Evolutionary conservation across 2,113 vertebrate species (phyloP).

Genomic region (Sakesphorus luctuosus): DNA sequence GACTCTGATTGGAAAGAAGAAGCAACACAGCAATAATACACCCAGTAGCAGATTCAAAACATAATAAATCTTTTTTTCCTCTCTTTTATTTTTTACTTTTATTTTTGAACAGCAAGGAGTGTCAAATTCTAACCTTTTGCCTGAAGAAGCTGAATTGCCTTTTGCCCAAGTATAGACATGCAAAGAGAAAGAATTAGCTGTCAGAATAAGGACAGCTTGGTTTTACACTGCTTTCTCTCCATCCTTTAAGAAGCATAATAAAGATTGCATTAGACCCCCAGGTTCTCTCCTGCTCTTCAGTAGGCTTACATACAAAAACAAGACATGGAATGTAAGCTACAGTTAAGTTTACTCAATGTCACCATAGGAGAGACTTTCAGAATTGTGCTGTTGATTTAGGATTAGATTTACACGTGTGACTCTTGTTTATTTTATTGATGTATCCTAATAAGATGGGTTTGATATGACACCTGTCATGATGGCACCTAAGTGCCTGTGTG

Average conservation of each 20-base stretch:
- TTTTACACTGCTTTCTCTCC: neutral
- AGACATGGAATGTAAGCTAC: neutral
- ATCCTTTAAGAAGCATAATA: neutral
- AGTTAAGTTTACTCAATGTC: neutral
- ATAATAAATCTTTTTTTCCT: slow-evolving; percentile 46
- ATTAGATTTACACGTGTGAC: neutral
- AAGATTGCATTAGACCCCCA: neutral
- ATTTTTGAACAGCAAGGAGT: slow-evolving; percentile 6
- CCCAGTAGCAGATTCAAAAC: slow-evolving; percentile 52
- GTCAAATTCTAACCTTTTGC: slow-evolving; percentile 29
- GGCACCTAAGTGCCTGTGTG: neutral
- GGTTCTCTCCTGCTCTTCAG: neutral
- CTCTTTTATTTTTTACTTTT: slow-evolving; percentile 5
- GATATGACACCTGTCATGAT: neutral
- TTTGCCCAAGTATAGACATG: neutral
- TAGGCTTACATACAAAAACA: neutral
- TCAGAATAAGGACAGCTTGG: neutral
- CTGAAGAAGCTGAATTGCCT: neutral
- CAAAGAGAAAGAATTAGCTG: neutral
- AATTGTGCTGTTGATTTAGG: neutral
- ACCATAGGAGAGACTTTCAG: neutral
- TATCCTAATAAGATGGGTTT: neutral
- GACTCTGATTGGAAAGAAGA: slow-evolving; percentile 11
- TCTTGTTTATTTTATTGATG: neutral
- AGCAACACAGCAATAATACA: slow-evolving; percentile 12